Percentiles rank a stretch among this genome's conserved stretches.
Evolutionary conservation across 2,888 invertebrate species (phyloP).

Genomic region (Rhagonycha fulva): DNA sequence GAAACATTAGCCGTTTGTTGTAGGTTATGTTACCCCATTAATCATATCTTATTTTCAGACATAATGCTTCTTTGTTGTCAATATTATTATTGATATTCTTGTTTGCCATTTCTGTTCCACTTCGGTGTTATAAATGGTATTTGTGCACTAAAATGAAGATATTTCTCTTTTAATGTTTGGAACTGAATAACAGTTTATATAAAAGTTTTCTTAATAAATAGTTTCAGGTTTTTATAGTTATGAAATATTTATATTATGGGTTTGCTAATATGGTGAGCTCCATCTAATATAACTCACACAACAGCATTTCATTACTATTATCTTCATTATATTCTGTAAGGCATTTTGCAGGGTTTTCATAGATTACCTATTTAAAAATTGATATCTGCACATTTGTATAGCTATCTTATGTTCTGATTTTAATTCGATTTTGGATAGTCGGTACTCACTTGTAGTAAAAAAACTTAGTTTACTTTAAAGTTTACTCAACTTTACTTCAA

Average conservation of each 20-base stretch:
- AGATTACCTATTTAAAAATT: not conserved
- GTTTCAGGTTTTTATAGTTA: conserved; percentile 9
- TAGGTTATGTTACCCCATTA: conserved; percentile 52
- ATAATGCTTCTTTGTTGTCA: conserved; percentile 45
- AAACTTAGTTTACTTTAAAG: too few species aligned
- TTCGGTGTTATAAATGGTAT: conserved; percentile 54
- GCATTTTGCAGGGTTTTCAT: not conserved
- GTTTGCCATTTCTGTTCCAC: conserved; percentile 52
- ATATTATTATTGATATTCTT: conserved; percentile 56
- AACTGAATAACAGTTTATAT: conserved; percentile 14
- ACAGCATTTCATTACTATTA: not conserved
- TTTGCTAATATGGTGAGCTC: not conserved
- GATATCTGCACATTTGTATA: not conserved
- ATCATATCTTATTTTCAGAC: conserved; percentile 53
- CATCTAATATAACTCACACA: not conserved
- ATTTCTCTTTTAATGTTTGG: conserved; percentile 44
- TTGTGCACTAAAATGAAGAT: conserved; percentile 50
- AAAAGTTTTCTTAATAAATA: conserved; percentile 25
- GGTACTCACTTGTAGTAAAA: too few species aligned
- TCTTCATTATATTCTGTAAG: not conserved
- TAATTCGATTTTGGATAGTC: too few species aligned
- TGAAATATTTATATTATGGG: conserved; percentile 5
- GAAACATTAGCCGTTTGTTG: conserved; percentile 55
- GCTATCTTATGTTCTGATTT: not conserved
- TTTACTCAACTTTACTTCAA: too few species aligned